These are phyloP conservation scores for Tipula vernalis DNA, from an alignment of 2,888 invertebrate genomes.

Conservation along the genomic window DNA sequence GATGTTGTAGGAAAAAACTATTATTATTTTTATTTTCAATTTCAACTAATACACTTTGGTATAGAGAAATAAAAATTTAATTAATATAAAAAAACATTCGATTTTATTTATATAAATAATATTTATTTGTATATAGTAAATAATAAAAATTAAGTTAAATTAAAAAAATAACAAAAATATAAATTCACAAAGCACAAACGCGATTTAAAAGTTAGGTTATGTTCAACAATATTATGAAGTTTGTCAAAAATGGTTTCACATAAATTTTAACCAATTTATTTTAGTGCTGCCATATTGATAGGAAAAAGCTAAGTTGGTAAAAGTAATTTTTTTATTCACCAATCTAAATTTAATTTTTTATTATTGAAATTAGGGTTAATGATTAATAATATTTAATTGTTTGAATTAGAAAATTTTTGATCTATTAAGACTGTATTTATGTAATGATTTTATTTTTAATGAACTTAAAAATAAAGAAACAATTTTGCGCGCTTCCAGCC, in stretches of 20 bases:
- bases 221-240: not conserved
- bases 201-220: conserved; percentile 5
- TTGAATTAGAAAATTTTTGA: no score
- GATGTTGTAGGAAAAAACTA: not conserved
- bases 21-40: not conserved
- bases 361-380: no score
- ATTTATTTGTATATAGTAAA: not conserved
- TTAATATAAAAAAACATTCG: not conserved
- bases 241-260: not conserved
- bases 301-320: not conserved
- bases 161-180: not conserved
- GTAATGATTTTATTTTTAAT: no score
- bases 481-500: not conserved
- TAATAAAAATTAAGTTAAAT: not conserved
- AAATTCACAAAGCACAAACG: conserved; percentile 7
- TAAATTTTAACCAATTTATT: not conserved
- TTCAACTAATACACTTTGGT: not conserved
- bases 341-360: not conserved
- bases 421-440: no score
- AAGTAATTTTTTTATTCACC: not conserved
- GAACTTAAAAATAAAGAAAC: no score
- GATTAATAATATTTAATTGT: no score
- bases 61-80: not conserved
- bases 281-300: not conserved
- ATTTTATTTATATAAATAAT: not conserved